Conservation (phyloP, 2,797 vertebrate species). For the Myiothlypis chrysogaster region DNA sequence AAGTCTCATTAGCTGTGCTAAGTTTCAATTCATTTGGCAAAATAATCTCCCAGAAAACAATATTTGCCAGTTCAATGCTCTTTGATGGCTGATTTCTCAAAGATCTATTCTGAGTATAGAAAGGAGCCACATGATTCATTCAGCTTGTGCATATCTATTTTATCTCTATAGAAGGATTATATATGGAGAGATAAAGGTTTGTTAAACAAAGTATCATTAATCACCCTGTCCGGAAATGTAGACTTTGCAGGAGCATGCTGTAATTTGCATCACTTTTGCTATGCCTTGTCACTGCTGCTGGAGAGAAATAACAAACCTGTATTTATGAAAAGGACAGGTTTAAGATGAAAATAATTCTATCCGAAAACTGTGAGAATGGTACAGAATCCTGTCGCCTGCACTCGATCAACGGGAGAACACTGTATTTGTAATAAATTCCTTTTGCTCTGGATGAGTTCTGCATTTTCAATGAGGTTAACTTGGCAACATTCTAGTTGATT, state of each 20-base stretch:
- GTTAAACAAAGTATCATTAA: slow-evolving; percentile 74
- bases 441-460: slow-evolving; percentile 83
- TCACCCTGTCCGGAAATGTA: slow-evolving; percentile 70
- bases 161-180: slow-evolving; percentile 44
- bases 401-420: slow-evolving; percentile 76
- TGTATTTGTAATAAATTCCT: slow-evolving; percentile 84
- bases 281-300: slow-evolving; percentile 56
- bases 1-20: slow-evolving; percentile 7
- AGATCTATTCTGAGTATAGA: slow-evolving; percentile 50
- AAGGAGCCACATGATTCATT: slow-evolving; percentile 48
- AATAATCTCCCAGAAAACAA: slow-evolving; percentile 26
- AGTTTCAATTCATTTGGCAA: slow-evolving; percentile 39
- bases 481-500: slow-evolving; percentile 83
- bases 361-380: slow-evolving; percentile 66
- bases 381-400: slow-evolving; percentile 66
- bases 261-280: slow-evolving; percentile 69
- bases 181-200: slow-evolving; percentile 63
- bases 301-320: slow-evolving; percentile 64
- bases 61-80: slow-evolving; percentile 19
- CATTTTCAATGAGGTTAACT: slow-evolving; percentile 87
- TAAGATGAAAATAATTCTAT: slow-evolving; percentile 70
- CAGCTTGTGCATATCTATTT: slow-evolving; percentile 55
- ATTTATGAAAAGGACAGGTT: slow-evolving; percentile 67
- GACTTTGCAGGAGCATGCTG: slow-evolving; percentile 55
- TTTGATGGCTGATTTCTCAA: slow-evolving; percentile 53